phyloP scores from a whole-genome alignment of 2,888 invertebrate species.

The Choreutis nemorana region DNA sequence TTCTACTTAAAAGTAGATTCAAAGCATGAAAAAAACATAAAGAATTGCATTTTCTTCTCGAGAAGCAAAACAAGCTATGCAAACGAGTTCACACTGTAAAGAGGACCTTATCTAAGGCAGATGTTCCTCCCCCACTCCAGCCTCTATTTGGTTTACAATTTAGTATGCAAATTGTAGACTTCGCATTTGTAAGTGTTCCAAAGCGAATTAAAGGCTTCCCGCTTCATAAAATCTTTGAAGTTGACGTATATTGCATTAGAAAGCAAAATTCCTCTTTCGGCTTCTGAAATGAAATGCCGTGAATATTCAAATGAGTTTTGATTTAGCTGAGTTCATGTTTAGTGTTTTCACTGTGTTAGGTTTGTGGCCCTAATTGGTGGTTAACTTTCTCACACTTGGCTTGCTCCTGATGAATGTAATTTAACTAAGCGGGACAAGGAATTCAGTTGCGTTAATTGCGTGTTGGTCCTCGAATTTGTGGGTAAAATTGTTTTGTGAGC shows the following conservation, averaged over 20 bases:
- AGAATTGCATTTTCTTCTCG: conserved; percentile 34
- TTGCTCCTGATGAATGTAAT: conserved; percentile 20
- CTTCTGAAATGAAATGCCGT: conserved; percentile 25
- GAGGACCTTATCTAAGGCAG: conserved; percentile 32
- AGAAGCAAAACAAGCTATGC: conserved; percentile 23
- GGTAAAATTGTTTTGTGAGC: too few relatives aligned
- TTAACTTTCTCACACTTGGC: conserved; percentile 17
- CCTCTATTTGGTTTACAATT: conserved; percentile 45
- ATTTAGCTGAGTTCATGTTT: conserved; percentile 30
- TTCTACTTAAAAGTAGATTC: too few relatives aligned
- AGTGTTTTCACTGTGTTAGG: conserved; percentile 20
- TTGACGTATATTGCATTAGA: conserved; percentile 25
- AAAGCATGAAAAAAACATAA: too few relatives aligned
- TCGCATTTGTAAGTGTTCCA: conserved; percentile 34
- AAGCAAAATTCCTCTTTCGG: conserved; percentile 25
- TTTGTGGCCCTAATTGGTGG: conserved; percentile 24
- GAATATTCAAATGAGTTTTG: conserved; percentile 41
- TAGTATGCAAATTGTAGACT: conserved; percentile 44
- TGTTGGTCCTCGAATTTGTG: conserved; percentile 12
- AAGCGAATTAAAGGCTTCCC: conserved; percentile 33
- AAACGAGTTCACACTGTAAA: conserved; percentile 32
- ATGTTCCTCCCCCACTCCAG: conserved; percentile 21
- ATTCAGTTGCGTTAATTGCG: conserved; percentile 21
- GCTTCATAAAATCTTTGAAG: conserved; percentile 30
- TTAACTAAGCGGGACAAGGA: too few relatives aligned